These are phyloP conservation scores for Sturnira hondurensis DNA, from an alignment of 2,113 vertebrate genomes.

Conservation along the genomic window DNA sequence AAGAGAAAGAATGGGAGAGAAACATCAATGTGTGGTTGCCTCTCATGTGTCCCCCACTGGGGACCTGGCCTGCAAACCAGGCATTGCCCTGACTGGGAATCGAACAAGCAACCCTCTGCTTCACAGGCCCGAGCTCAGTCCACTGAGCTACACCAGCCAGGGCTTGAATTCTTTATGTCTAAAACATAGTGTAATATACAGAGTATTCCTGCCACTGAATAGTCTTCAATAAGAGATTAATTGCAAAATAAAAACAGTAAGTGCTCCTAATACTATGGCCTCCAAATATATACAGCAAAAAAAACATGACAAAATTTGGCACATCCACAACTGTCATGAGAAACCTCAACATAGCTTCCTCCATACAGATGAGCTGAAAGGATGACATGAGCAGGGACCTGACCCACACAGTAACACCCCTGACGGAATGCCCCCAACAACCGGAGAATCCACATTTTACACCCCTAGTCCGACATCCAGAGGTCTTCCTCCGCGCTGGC, in stretches of 20 bases:
- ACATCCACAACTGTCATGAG: not conserved
- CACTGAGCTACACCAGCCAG: too few species aligned
- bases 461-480: not conserved
- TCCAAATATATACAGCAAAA: not conserved
- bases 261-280: not conserved
- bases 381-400: not conserved
- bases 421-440: not conserved
- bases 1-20: too few species aligned
- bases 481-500: not conserved
- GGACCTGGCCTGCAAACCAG: too few species aligned
- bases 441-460: not conserved
- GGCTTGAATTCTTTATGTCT: slow-evolving; percentile 76
- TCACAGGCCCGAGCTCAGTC: too few species aligned
- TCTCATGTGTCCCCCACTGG: too few species aligned
- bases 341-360: not conserved
- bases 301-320: not conserved
- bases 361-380: not conserved
- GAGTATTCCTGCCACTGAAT: slow-evolving; percentile 80
- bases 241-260: slow-evolving; percentile 34
- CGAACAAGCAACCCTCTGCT: too few species aligned
- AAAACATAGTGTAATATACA: slow-evolving; percentile 73
- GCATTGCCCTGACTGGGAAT: too few species aligned
- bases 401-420: not conserved
- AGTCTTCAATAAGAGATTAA: slow-evolving; percentile 82
- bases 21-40: too few species aligned